Evolutionary conservation across 2,888 invertebrate genomes (phyloP), one percentile per base, ranked within the genome.

Genomic region (Tetragonula carbonaria): DNA sequence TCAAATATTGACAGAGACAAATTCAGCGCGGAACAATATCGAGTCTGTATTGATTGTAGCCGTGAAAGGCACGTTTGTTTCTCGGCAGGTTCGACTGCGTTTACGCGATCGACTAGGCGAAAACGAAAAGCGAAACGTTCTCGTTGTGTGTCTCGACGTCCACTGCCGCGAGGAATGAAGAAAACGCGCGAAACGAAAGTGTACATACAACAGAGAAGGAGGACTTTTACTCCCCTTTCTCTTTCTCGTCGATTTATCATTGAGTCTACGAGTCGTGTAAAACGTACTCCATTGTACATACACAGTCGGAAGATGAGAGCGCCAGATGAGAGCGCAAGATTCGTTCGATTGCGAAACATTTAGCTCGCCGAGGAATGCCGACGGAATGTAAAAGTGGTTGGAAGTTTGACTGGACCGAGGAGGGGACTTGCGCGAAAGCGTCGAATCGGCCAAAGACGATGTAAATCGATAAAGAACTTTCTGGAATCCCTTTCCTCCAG

Each of bases 1-100:
- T 78, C 82, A 80, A 86, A 85, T 83, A 86, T 85, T 86, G 88
- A 87, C 88, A 76, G 66, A 79, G 78, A 85, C 82, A 86, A 82
- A 86, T 83, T 80, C 80, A 63, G 67, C 55, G 73, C 70, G 66
- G 80, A 80, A 86, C 87, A 87, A 85, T 85, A 63, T 67, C 23
- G 80, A 62, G 77, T 50, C 53, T 51, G 67, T 76, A 80, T 80
- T 63, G 85, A 78, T 70, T 73, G 75, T 28, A 63, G 50, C 45
- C 21, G 72, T 50, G 78, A 72, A 81, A 84, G 75, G 74, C 57
- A 70, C 59, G 70, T 77, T 74, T 63, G 78, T 74, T 65, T 77
- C 73, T 57, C 33, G 33, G 33, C 59, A 68, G 73, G 45, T 62
- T 59, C 63, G 57, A 1, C 23, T 38, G 70, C 53, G 28, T 71